A percentile compares a stretch with the other conserved stretches of the same genome.
phyloP scores from a whole-genome alignment of 2,113 vertebrate genomes.

The Pagrus major region DNA sequence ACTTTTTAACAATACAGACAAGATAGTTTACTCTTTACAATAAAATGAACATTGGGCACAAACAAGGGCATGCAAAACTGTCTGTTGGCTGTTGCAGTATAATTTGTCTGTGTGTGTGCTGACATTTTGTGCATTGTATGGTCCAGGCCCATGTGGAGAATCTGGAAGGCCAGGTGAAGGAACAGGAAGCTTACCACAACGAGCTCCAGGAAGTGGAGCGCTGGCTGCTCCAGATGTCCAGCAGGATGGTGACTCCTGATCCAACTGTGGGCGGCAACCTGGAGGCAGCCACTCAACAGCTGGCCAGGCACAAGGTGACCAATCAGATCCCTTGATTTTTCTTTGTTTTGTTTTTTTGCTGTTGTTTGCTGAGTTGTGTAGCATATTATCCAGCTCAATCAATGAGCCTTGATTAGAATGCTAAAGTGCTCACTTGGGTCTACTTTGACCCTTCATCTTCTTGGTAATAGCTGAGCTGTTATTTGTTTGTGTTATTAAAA shows the following conservation, averaged over 20 bases:
- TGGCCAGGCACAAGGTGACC: slow-evolving; percentile 95
- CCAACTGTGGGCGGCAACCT: slow-evolving; percentile 87
- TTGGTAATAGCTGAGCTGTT: background rate
- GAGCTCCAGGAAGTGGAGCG: slow-evolving; percentile 96
- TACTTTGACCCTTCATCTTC: background rate
- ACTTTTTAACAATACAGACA: background rate
- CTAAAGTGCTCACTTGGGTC: background rate
- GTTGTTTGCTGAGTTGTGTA: background rate
- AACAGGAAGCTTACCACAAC: slow-evolving; percentile 93
- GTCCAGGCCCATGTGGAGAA: slow-evolving; percentile 85
- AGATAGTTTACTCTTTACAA: background rate
- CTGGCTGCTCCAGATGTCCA: slow-evolving; percentile 97
- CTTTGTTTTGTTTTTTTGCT: too few relatives aligned
- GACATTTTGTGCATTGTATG: slow-evolving; percentile 16
- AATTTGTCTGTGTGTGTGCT: slow-evolving; percentile 20
- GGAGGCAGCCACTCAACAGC: slow-evolving; percentile 93
- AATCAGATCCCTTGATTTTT: slow-evolving; percentile 16
- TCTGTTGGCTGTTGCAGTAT: too few relatives aligned
- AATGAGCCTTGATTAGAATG: background rate
- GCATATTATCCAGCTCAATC: background rate
- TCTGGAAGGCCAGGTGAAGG: slow-evolving; percentile 90
- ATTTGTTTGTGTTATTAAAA: background rate
- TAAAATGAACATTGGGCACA: too few relatives aligned
- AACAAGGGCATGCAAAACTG: background rate
- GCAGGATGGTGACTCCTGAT: slow-evolving; percentile 92